A percentile compares a stretch with the other conserved stretches of the same genome.
Evolutionary conservation across 2,113 vertebrate genomes (phyloP).

Genomic region (Crotalus helleri): DNA sequence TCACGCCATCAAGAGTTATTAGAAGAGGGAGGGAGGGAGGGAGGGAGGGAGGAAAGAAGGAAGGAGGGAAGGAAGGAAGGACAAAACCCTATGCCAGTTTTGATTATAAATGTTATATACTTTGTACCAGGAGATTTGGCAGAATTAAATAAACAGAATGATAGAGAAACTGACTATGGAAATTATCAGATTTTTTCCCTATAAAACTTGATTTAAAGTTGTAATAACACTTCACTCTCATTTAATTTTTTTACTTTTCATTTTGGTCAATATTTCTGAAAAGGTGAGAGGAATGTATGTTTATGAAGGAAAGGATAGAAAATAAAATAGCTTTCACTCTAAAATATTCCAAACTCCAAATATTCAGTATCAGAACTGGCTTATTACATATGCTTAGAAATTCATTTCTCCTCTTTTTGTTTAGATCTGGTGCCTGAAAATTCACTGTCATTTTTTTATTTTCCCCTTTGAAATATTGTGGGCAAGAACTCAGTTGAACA

Average conservation of each 20-base stretch:
- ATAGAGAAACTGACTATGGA: conserved; percentile 33
- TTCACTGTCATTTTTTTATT: neutral
- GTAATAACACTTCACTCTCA: conserved; percentile 30
- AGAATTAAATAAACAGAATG: conserved; percentile 32
- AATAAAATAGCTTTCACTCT: neutral
- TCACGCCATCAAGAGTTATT: neutral
- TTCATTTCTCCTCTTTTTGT: neutral
- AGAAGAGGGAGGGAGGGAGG: neutral
- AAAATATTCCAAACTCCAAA: neutral
- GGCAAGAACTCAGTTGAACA: neutral
- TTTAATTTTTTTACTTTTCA: neutral
- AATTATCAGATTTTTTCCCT: conserved; percentile 47
- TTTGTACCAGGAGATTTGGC: conserved; percentile 57
- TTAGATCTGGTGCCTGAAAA: neutral
- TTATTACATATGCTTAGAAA: neutral
- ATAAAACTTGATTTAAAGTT: conserved; percentile 32
- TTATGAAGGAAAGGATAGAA: neutral
- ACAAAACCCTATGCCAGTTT: too few relatives aligned
- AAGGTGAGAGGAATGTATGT: neutral
- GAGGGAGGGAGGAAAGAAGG: too few relatives aligned
- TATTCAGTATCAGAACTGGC: neutral
- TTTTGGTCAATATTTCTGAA: neutral
- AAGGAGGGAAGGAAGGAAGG: too few relatives aligned
- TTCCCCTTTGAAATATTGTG: neutral
- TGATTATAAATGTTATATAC: conserved; percentile 51